phyloP scores from a whole-genome alignment of 2,888 invertebrate genomes.

The Mactromeris polynyma region DNA sequence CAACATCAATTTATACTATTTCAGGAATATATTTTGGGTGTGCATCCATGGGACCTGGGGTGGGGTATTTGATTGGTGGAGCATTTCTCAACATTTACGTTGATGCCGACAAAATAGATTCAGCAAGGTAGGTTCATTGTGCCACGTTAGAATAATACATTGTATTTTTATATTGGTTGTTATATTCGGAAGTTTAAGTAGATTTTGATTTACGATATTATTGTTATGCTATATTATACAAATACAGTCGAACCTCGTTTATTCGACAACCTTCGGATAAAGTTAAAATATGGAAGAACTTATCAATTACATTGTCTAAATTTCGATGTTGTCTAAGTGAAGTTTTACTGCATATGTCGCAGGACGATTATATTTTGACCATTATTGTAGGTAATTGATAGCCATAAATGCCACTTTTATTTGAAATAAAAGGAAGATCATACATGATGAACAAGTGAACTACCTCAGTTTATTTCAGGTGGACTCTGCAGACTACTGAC shows the following conservation, averaged over 20 bases:
- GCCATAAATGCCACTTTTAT: too few relatives aligned
- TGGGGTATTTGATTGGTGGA: slow-evolving; percentile 83
- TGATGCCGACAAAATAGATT: slow-evolving; percentile 77
- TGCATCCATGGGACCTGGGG: slow-evolving; percentile 82
- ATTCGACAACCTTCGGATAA: too few relatives aligned
- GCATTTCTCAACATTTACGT: slow-evolving; percentile 81
- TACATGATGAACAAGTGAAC: too few relatives aligned
- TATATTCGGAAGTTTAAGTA: background rate
- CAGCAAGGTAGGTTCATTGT: slow-evolving; percentile 44
- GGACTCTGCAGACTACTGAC: slow-evolving; percentile 90
- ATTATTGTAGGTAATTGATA: too few relatives aligned
- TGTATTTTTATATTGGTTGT: background rate
- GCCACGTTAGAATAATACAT: background rate
- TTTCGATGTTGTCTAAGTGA: too few relatives aligned
- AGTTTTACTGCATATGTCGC: too few relatives aligned
- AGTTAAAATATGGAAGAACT: too few relatives aligned
- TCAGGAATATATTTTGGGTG: slow-evolving; percentile 81
- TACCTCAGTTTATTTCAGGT: slow-evolving; percentile 41
- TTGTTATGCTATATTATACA: too few relatives aligned
- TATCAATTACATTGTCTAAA: too few relatives aligned
- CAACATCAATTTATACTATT: slow-evolving; percentile 28
- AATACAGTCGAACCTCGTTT: too few relatives aligned
- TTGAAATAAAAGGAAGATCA: too few relatives aligned
- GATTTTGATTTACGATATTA: background rate
- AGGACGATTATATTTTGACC: too few relatives aligned